Conservation (phyloP, 1,140 invertebrate species). For the Eupristina koningsbergeri region DNA sequence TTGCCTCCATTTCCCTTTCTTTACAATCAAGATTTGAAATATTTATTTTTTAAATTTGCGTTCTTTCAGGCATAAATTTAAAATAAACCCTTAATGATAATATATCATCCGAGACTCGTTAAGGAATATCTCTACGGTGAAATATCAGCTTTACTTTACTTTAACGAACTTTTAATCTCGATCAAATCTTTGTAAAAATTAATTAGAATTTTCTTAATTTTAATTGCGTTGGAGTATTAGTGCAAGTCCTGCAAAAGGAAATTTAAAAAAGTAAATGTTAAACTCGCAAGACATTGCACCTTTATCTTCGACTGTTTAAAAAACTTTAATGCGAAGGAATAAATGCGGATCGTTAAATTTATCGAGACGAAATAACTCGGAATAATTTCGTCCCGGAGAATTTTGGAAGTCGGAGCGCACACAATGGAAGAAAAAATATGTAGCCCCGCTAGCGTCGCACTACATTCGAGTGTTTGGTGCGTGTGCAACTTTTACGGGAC, state of each 20-base stretch:
- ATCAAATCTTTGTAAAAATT: no score
- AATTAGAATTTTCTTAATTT: neutral
- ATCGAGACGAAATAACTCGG: neutral
- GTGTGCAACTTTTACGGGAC: constrained; percentile 65
- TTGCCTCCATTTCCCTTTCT: no score
- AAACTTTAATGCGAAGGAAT: neutral
- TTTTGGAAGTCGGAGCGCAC: neutral
- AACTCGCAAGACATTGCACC: neutral
- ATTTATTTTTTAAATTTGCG: no score
- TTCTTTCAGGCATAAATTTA: no score
- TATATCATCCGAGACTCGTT: neutral
- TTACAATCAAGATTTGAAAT: no score
- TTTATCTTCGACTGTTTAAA: neutral
- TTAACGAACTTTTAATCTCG: neutral
- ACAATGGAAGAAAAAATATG: constrained; percentile 43
- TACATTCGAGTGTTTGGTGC: constrained; percentile 53
- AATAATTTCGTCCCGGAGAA: constrained; percentile 3
- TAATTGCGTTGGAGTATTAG: neutral
- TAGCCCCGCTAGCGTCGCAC: constrained; percentile 7
- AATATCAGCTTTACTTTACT: neutral
- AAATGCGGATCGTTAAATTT: neutral
- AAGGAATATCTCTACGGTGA: neutral
- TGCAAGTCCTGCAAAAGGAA: neutral
- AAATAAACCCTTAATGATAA: no score
- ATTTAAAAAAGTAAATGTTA: neutral